Evolutionary conservation across 1,140 invertebrate genomes (phyloP), one percentile per base, ranked within the genome.

Genomic region (Heliconius himera): DNA sequence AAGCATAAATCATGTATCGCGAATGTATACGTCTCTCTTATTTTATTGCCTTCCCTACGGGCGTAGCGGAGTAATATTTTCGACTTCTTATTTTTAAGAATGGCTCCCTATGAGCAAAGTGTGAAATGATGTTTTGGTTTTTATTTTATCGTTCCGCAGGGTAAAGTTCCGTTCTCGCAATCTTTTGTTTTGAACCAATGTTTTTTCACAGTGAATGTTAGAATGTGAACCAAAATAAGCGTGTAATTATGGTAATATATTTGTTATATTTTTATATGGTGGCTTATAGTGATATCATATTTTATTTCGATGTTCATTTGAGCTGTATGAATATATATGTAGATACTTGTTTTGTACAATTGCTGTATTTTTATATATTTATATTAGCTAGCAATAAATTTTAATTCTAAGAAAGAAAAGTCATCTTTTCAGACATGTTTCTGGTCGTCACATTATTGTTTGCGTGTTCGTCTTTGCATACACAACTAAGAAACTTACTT

Each of bases 111-210:
- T 82, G 77, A 76, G 84, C 80, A 79, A 83, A 85, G 82, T 85
- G 82, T 82, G 82, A 82, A 83, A 85, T 83, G 79, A 82, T 82
- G 82, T 85, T 85, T 85, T 83, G 84, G 81, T 82, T 83, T 83
- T 82, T 83, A 78, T 82, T 85, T 85, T 85, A 85, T 85, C 80
- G 82, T 81, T 79, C 83, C 83, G 76, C 60, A 78, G 83, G 83
- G 83, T 85, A 81, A 82, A 81, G 74, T 84, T 79, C 73, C 49
- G 49, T 70, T 51, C 74, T 70, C 41, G 74, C 78, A 74, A 75
- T 75, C 54, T 74, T 74, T 74, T 54, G 73, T 51, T 49, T 70
- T 79, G 26, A 66, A 4, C 0, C 54, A 66, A 66, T 66, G 60
- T 66, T 66, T 66, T 66, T 66, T 66, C n/a, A 29, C 22, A 11